A percentile compares a stretch with the other conserved stretches of the same genome.
Conservation (phyloP, 1,140 invertebrate genomes). For the Amyelois transitella region DNA sequence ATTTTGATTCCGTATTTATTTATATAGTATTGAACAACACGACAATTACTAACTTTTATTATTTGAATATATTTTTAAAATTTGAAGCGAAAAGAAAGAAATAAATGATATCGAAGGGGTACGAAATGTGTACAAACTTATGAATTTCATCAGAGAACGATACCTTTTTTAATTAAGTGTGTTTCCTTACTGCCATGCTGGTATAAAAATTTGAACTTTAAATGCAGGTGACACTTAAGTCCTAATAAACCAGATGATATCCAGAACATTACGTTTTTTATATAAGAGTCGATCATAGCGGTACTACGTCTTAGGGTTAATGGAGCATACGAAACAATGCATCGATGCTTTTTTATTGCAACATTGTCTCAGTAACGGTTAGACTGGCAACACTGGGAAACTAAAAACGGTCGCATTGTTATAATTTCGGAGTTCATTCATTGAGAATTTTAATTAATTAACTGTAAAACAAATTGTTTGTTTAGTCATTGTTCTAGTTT, state of each 20-base stretch:
- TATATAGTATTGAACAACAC: no score
- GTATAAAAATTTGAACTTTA: no score
- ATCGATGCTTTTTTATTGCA: conserved; percentile 25
- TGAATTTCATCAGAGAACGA: no score
- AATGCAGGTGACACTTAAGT: no score
- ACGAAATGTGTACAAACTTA: no score
- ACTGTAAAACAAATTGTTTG: not conserved
- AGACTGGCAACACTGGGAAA: conserved; percentile 27
- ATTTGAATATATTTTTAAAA: no score
- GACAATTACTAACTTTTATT: no score
- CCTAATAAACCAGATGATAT: not conserved
- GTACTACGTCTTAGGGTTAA: conserved; percentile 42
- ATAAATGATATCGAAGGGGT: no score
- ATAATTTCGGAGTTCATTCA: conserved; percentile 2
- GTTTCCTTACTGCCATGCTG: no score
- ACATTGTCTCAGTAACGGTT: conserved; percentile 24
- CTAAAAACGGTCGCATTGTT: conserved; percentile 3
- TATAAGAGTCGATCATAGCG: conserved; percentile 23
- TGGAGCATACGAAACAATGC: conserved; percentile 56
- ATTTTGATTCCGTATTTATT: no score
- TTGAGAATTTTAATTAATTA: not conserved
- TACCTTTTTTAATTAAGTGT: no score
- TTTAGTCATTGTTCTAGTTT: not conserved
- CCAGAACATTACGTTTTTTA: not conserved
- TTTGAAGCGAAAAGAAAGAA: no score